Conservation (phyloP, 2,797 vertebrate genomes). For the Sebastolobus altivelis region DNA sequence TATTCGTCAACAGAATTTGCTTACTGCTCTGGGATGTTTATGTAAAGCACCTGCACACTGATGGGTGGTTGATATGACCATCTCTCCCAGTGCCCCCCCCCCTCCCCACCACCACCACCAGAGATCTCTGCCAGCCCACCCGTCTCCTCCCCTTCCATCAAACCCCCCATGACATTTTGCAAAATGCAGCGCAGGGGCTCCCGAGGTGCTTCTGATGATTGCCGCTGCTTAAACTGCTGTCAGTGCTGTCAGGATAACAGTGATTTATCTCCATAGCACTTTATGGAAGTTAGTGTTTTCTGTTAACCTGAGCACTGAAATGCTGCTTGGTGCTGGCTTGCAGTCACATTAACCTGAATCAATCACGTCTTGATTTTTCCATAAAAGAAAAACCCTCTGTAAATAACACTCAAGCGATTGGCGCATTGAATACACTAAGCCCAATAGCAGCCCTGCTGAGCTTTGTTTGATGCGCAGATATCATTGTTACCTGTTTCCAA, state of each 20-base stretch:
- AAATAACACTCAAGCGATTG: constrained; percentile 81
- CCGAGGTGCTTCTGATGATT: constrained; percentile 93
- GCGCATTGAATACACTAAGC: constrained; percentile 71
- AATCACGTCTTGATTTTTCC: constrained; percentile 89
- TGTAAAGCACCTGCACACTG: constrained; percentile 90
- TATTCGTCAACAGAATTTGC: constrained; percentile 97
- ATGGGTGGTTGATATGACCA: constrained; percentile 92
- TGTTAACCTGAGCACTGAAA: constrained; percentile 87
- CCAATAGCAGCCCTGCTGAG: constrained; percentile 59
- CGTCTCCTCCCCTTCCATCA: constrained; percentile 69
- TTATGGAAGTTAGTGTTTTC: constrained; percentile 89
- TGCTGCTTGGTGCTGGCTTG: constrained; percentile 79
- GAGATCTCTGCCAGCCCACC: constrained; percentile 54
- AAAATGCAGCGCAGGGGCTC: constrained; percentile 92
- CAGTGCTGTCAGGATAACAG: constrained; percentile 95
- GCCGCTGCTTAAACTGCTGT: constrained; percentile 98
- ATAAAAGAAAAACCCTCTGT: constrained; percentile 86
- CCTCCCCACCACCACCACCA: constrained; percentile 11
- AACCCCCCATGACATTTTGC: constrained; percentile 91
- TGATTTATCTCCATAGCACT: constrained; percentile 99
- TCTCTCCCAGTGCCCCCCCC: constrained; percentile 78
- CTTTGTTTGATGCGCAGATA: constrained; percentile 67
- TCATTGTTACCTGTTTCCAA: constrained; percentile 75
- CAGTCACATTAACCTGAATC: constrained; percentile 89
- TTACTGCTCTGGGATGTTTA: constrained; percentile 96